These are phyloP conservation scores for Protosalanx chinensis DNA, from an alignment of 2,797 vertebrate genomes.

Conservation along the genomic window DNA sequence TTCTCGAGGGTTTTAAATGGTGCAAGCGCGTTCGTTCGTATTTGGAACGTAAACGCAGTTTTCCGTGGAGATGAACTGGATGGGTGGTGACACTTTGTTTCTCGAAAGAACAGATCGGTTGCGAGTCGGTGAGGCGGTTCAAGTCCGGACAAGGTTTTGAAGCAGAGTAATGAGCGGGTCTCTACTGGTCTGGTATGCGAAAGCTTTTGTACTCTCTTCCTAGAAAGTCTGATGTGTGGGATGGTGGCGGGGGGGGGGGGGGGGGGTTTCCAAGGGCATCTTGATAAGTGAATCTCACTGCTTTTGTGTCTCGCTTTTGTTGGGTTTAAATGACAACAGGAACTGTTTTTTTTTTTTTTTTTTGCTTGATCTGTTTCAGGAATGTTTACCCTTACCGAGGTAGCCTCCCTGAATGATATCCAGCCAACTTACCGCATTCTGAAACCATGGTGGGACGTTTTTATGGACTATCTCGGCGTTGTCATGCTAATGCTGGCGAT, in stretches of 20 bases:
- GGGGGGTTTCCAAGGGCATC: too few relatives aligned
- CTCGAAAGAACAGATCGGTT: slow-evolving; percentile 35
- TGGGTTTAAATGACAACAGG: not conserved
- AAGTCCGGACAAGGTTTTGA: slow-evolving; percentile 26
- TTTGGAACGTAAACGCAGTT: slow-evolving; percentile 29
- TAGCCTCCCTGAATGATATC: slow-evolving; percentile 97
- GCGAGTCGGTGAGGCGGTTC: slow-evolving; percentile 22
- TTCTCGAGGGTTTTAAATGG: slow-evolving; percentile 9
- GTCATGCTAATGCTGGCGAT: slow-evolving; percentile 99
- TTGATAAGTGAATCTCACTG: not conserved
- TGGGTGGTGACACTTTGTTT: slow-evolving; percentile 7
- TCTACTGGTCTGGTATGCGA: slow-evolving; percentile 9
- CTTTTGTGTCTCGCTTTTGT: not conserved
- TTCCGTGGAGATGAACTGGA: not conserved
- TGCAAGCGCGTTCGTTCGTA: slow-evolving; percentile 16
- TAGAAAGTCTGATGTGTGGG: too few relatives aligned
- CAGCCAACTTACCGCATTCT: slow-evolving; percentile 97
- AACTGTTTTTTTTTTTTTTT: slow-evolving; percentile 24
- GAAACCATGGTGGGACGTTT: slow-evolving; percentile 99
- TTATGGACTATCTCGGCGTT: slow-evolving; percentile 98
- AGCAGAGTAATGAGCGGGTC: slow-evolving; percentile 19
- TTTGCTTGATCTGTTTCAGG: slow-evolving; percentile 76
- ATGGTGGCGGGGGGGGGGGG: too few relatives aligned
- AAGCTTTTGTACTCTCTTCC: not conserved
- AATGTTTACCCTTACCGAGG: slow-evolving; percentile 99